Percentiles rank a stretch among this genome's conserved stretches.
Evolutionary conservation across 2,113 vertebrate genomes (phyloP).

Genomic region (Monarcha castaneiventris): DNA sequence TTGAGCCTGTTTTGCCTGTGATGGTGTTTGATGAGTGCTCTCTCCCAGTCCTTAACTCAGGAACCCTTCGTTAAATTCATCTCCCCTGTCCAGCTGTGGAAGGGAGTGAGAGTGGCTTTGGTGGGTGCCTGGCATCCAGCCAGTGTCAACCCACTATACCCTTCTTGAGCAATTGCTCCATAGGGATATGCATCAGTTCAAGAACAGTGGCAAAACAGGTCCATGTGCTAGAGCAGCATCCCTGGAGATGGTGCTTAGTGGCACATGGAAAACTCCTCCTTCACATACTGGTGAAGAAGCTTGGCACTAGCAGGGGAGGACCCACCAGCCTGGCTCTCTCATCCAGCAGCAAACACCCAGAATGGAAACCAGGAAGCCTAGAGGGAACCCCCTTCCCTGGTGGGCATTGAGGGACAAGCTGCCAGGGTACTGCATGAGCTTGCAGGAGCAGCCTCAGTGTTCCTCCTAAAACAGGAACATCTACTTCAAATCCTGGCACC

Average conservation of each 20-base stretch:
- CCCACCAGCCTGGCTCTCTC: neutral
- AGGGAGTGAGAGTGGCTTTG: neutral
- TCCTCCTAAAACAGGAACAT: neutral
- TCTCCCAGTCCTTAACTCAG: neutral
- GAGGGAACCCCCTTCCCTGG: neutral
- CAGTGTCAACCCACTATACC: neutral
- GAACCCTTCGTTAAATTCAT: neutral
- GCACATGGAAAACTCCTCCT: neutral
- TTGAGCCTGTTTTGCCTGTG: neutral
- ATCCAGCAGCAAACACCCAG: neutral
- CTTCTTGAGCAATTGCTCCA: neutral
- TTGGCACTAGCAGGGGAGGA: neutral
- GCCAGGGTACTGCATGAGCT: neutral
- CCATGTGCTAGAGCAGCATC: neutral
- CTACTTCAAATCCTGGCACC: neutral
- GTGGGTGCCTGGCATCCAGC: neutral
- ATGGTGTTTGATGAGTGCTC: neutral
- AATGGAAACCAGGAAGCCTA: neutral
- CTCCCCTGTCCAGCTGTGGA: neutral
- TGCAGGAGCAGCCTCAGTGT: neutral
- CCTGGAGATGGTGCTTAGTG: neutral
- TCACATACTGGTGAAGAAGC: neutral
- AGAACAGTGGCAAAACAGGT: neutral
- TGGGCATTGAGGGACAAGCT: neutral
- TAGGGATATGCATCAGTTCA: neutral